Percentiles rank a stretch among this genome's conserved stretches.
Evolutionary conservation across 2,797 vertebrate species (phyloP).

Genomic region (Acipenser ruthenus): DNA sequence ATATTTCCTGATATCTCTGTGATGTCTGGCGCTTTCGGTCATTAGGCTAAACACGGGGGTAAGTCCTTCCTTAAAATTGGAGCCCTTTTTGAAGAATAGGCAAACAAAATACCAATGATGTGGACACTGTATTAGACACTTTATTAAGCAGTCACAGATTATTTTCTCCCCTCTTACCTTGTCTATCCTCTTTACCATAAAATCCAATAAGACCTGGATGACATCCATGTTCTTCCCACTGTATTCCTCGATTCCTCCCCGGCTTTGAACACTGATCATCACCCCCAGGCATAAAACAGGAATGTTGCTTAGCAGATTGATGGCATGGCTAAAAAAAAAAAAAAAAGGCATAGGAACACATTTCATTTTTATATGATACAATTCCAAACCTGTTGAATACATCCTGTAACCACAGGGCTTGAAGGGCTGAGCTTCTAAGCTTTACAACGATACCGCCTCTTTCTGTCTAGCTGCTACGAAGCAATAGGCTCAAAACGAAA

Average conservation of each 20-base stretch:
- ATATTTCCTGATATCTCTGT: conserved; percentile 89
- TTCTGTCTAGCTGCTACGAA: no score
- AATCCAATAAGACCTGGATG: conserved; percentile 76
- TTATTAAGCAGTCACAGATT: conserved; percentile 17
- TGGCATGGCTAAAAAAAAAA: conserved; percentile 66
- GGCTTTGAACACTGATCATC: conserved; percentile 73
- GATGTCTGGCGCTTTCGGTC: conserved; percentile 82
- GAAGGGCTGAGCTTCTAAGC: no score
- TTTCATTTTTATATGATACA: no score
- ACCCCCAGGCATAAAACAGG: conserved; percentile 86
- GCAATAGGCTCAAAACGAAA: no score
- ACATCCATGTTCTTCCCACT: conserved; percentile 84
- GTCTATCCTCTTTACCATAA: conserved; percentile 96
- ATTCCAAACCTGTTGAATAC: no score
- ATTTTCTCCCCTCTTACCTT: conserved; percentile 63
- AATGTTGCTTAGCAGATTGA: conserved; percentile 95
- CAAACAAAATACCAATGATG: no score
- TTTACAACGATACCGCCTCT: no score
- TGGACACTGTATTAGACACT: no score
- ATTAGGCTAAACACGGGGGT: conserved; percentile 92
- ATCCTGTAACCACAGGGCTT: no score
- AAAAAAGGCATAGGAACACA: no score
- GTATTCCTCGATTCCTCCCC: conserved; percentile 70
- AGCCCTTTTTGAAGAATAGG: conserved; percentile 60
- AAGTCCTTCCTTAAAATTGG: conserved; percentile 91